Conservation (phyloP, 1,140 invertebrate genomes). For the Chlorops oryzae region DNA sequence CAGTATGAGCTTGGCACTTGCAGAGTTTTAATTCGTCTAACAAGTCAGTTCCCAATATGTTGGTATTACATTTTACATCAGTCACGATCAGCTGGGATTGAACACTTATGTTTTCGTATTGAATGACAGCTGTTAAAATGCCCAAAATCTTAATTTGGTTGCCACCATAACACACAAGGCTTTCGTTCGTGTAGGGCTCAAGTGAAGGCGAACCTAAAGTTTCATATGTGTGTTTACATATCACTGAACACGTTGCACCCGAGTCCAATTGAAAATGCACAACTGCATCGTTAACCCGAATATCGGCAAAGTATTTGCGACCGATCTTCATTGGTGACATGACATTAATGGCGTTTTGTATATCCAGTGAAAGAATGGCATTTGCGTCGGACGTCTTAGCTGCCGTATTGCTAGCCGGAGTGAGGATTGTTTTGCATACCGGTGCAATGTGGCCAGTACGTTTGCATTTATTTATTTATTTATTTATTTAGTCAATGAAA, state of each 20-base stretch:
- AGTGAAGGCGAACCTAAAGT: neutral
- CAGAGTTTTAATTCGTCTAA: neutral
- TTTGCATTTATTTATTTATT: too few relatives aligned
- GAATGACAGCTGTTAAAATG: neutral
- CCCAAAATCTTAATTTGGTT: neutral
- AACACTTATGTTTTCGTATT: neutral
- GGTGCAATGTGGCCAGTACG: too few relatives aligned
- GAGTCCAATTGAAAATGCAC: neutral
- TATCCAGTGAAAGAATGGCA: too few relatives aligned
- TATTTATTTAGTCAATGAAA: too few relatives aligned
- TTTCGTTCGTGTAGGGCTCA: neutral
- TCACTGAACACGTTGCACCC: neutral
- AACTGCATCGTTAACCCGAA: neutral
- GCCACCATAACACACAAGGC: neutral
- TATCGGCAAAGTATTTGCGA: too few relatives aligned
- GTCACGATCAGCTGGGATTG: neutral
- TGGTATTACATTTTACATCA: neutral
- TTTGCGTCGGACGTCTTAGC: too few relatives aligned
- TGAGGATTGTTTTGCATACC: too few relatives aligned
- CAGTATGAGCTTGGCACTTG: neutral
- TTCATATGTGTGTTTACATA: neutral
- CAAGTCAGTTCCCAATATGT: neutral
- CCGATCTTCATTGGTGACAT: too few relatives aligned
- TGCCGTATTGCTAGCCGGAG: too few relatives aligned
- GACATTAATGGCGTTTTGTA: too few relatives aligned